These are phyloP conservation scores for Quadriops clusia DNA, from an alignment of 2,888 invertebrate species.

Conservation along the genomic window DNA sequence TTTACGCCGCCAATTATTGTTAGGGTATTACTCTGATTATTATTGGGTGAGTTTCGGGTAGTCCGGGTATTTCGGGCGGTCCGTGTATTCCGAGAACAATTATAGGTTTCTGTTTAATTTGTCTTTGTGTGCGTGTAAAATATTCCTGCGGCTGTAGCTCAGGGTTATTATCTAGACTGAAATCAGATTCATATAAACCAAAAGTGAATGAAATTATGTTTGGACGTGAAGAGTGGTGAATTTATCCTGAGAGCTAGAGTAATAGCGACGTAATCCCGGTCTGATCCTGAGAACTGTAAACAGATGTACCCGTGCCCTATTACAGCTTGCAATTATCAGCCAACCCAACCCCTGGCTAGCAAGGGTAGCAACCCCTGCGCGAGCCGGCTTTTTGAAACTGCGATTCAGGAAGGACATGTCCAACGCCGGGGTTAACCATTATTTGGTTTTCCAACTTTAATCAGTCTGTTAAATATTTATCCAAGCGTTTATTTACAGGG, in stretches of 20 bases:
- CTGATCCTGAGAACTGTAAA: constrained; percentile 25
- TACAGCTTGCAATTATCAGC: constrained; percentile 24
- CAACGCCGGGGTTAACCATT: constrained; percentile 16
- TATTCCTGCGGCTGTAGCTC: too few relatives aligned
- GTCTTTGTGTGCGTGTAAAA: too few relatives aligned
- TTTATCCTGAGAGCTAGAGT: constrained; percentile 16
- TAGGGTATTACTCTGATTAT: too few relatives aligned
- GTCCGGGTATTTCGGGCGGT: too few relatives aligned
- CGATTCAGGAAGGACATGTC: constrained; percentile 13
- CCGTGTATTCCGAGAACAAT: too few relatives aligned
- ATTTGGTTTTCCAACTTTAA: constrained; percentile 17
- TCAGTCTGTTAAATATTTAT: constrained; percentile 19
- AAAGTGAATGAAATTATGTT: constrained; percentile 17
- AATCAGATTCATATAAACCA: constrained; percentile 12
- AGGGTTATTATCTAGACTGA: too few relatives aligned
- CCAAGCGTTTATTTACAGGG: constrained; percentile 15
- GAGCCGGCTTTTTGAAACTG: constrained; percentile 19
- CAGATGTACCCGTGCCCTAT: constrained; percentile 24
- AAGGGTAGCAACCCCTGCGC: constrained; percentile 15
- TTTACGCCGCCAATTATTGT: too few relatives aligned
- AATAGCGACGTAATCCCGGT: constrained; percentile 23
- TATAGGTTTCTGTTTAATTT: too few relatives aligned
- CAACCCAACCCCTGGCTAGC: constrained; percentile 19
- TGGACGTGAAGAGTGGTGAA: constrained; percentile 11
- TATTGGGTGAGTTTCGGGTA: too few relatives aligned